Evolutionary conservation across 2,888 invertebrate genomes (phyloP), one percentile per base, ranked within the genome.

Genomic region (Folsomia candida): DNA sequence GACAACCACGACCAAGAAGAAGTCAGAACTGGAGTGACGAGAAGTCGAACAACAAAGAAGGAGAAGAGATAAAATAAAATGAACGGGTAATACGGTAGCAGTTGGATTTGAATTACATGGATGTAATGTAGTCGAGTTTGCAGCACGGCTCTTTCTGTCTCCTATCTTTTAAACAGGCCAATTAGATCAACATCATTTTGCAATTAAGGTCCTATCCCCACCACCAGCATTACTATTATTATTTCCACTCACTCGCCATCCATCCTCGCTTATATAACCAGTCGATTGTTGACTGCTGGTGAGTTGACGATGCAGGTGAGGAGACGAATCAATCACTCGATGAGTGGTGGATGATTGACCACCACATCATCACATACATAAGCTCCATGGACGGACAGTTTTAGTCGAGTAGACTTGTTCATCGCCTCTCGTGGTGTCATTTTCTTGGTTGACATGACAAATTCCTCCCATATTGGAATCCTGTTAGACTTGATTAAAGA

Each of bases 151-250:
- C 71, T 51, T 70, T 70, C 73, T 54, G 54, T 54, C 18, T 9
- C 64, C 68, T 75, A 72, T 68, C 72, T 73, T 68, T 51, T 67
- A 70, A 77, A 77, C 77, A 77, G 75, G 76, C 75, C 79, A 79
- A 79, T 79, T 79, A 79, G 78, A 79, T 77, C 72, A 71, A 79
- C 79, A 79, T 74, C 77, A 77, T 78, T 79, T 79, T 76, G 79
- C 79, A 79, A 79, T 79, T 79, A 79, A 78, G 75, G 68, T n/a
- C n/a, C n/a, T n/a, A n/a, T n/a, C n/a, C n/a, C n/a, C n/a, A n/a
- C n/a, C n/a, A n/a, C n/a, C n/a, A n/a, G n/a, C n/a, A n/a, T n/a
- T n/a, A n/a, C n/a, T n/a, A n/a, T n/a, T n/a, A n/a, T n/a, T n/a
- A n/a, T n/a, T n/a, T n/a, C n/a, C n/a, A n/a, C n/a, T n/a, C n/a